phyloP scores from a whole-genome alignment of 1,140 invertebrate genomes.

The Hylyphantes graminicola region DNA sequence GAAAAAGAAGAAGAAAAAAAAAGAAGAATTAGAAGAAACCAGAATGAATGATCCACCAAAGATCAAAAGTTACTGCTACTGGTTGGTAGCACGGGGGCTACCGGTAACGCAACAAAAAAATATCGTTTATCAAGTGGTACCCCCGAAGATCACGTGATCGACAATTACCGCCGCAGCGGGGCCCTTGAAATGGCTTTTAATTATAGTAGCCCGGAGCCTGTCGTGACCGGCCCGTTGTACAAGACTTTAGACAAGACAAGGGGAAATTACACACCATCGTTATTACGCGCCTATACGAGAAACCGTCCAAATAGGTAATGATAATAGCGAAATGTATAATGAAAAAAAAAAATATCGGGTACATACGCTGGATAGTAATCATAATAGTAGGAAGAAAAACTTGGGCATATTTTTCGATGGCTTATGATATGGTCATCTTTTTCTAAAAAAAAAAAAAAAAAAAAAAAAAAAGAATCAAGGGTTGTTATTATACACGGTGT shows the following conservation, averaged over 20 bases:
- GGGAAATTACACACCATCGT: constrained; percentile 25
- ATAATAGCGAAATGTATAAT: constrained; percentile 20
- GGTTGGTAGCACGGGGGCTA: constrained; percentile 25
- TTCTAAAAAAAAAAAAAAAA: too few relatives aligned
- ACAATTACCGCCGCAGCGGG: constrained; percentile 29
- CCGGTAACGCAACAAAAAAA: too few relatives aligned
- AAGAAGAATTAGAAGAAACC: too few relatives aligned
- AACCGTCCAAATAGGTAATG: constrained; percentile 24
- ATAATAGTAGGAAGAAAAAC: constrained; percentile 23
- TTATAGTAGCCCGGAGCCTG: constrained; percentile 15
- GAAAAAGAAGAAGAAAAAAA: neutral
- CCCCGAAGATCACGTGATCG: constrained; percentile 35
- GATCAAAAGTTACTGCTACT: constrained; percentile 35
- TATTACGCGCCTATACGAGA: constrained; percentile 9
- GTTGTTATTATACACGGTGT: too few relatives aligned
- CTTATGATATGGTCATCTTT: neutral
- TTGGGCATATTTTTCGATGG: neutral
- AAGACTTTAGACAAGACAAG: neutral
- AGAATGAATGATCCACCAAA: neutral
- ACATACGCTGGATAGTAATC: constrained; percentile 15
- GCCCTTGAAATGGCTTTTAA: constrained; percentile 32
- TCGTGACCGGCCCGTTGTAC: constrained; percentile 36
- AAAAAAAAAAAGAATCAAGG: too few relatives aligned
- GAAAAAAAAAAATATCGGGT: neutral
- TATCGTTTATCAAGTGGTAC: neutral